A percentile compares a stretch with the other conserved stretches of the same genome.
phyloP scores from a whole-genome alignment of 2,888 invertebrate species.

The Bombylius discolor region DNA sequence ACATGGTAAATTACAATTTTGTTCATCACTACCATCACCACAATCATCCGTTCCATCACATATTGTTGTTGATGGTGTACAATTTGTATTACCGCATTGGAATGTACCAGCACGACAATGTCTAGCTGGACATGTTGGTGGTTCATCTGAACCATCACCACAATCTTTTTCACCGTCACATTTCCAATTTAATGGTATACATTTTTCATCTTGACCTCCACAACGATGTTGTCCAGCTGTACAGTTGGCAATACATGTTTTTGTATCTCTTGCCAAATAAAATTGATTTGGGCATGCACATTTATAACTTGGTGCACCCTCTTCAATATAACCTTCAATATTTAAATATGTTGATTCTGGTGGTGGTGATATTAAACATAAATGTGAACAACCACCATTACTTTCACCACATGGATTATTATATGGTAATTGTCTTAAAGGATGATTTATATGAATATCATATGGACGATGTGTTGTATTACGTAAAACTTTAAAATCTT shows the following conservation, averaged over 20 bases:
- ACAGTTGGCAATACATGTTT: slow-evolving; percentile 90
- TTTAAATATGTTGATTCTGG: slow-evolving; percentile 61
- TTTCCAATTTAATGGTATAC: slow-evolving; percentile 71
- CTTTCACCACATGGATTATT: slow-evolving; percentile 81
- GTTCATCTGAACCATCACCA: slow-evolving; percentile 84
- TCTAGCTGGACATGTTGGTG: slow-evolving; percentile 65
- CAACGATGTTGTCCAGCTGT: slow-evolving; percentile 52
- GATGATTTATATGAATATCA: slow-evolving; percentile 86
- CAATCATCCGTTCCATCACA: slow-evolving; percentile 91
- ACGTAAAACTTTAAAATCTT: slow-evolving; percentile 56
- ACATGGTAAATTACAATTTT: slow-evolving; percentile 72
- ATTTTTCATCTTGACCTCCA: slow-evolving; percentile 49
- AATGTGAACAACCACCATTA: slow-evolving; percentile 93
- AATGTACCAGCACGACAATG: slow-evolving; percentile 83
- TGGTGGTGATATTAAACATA: slow-evolving; percentile 82
- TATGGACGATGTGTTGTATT: slow-evolving; percentile 93
- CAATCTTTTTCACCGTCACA: slow-evolving; percentile 88
- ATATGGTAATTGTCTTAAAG: slow-evolving; percentile 70
- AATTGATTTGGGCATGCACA: slow-evolving; percentile 96
- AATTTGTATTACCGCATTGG: slow-evolving; percentile 87
- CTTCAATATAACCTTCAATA: slow-evolving; percentile 66
- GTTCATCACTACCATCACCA: slow-evolving; percentile 78
- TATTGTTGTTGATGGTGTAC: slow-evolving; percentile 82
- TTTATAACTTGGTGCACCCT: slow-evolving; percentile 62
- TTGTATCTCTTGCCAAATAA: slow-evolving; percentile 62